Evolutionary conservation across 2,888 invertebrate species (phyloP).

Genomic region (Spisula subtruncata): DNA sequence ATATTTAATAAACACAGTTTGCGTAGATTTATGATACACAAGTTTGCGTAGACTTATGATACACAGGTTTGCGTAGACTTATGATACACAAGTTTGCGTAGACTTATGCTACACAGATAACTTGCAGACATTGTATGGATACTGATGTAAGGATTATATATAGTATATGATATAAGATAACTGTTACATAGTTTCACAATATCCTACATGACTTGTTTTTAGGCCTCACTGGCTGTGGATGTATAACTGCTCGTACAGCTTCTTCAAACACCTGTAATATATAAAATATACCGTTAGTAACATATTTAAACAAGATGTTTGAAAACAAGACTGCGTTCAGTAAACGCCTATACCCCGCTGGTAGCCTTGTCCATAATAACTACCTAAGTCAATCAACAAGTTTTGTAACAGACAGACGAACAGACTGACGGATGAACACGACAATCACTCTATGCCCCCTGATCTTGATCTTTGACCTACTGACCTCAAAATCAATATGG

Average conservation of each 20-base stretch:
- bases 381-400: too few species aligned
- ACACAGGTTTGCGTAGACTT: neutral
- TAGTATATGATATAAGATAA: conserved; percentile 19
- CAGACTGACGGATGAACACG: neutral
- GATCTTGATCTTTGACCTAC: too few species aligned
- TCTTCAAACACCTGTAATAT: conserved; percentile 97
- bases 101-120: neutral
- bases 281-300: too few species aligned
- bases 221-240: conserved; percentile 97
- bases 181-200: conserved; percentile 75
- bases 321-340: too few species aligned
- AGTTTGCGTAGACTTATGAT: neutral
- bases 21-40: neutral
- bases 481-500: neutral
- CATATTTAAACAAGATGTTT: too few species aligned
- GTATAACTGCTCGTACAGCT: conserved; percentile 98
- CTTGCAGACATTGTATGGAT: neutral
- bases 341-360: too few species aligned
- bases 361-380: too few species aligned
- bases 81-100: neutral
- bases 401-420: too few species aligned
- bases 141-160: neutral
- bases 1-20: neutral
- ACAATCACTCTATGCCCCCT: too few species aligned
- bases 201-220: conserved; percentile 90